Evolutionary conservation across 2,888 invertebrate genomes (phyloP), one percentile per base, ranked within the genome.

Genomic region (Hartigia nigra): DNA sequence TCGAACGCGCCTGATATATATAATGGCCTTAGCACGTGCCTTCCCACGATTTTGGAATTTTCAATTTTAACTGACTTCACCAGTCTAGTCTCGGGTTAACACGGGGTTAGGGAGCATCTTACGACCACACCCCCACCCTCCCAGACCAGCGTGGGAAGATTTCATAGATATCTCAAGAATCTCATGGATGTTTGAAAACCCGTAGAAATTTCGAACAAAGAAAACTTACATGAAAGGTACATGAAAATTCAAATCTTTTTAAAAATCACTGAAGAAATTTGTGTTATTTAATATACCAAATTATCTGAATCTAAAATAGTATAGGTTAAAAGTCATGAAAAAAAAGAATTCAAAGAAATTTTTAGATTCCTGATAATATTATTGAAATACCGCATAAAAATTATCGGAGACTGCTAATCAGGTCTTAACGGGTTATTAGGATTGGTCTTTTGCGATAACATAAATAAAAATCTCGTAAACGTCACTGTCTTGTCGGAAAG

Each of bases 401-500:
- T 55, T 23, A 55, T 55, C 9, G 9, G 5, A 55, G 23, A 9
- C 55, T 55, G 55, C 2, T 9, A 23, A 55, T 23, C 9, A 9
- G 23, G 55, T 23, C 55, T 37, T 37, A 55, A 55, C 23, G 9
- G 23, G 9, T 55, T 55, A 55, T 23, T 9, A 23, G 55, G 23
- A 55, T 9, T 55, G 9, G 55, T 9, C 23, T 55, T 0, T 55
- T 9, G 5, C 55, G 55, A 76, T 69, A 55, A n/a, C 35, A 35
- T 31, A 35, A 70, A n/a, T 9, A 72, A 77, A 70, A 1, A 72
- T 32, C 1, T 31, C 31, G 72, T 72, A 3, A 9, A 14, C 32
- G 23, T 72, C 12, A 12, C 12, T 12, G 9, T 34, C 32, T 14
- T 31, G 83, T 85, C 82, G 82, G 79, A 77, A 80, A 86, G 86